Conservation (phyloP, 2,797 vertebrate genomes). For the Artibeus lituratus region DNA sequence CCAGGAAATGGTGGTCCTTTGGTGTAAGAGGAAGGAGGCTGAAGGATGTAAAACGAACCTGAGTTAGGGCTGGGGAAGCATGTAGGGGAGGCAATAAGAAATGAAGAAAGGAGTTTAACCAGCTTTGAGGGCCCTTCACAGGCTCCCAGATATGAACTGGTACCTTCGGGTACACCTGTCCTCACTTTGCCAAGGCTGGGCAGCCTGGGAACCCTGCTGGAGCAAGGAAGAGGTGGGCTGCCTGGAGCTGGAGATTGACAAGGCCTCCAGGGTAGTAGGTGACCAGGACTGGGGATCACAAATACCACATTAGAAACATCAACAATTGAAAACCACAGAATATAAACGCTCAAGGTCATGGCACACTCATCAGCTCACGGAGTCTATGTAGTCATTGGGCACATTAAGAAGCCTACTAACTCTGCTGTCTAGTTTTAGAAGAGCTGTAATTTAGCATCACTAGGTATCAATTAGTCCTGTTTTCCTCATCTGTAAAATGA, state of each 20-base stretch:
- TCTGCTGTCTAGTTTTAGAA: background rate
- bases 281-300: background rate
- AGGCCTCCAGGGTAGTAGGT: background rate
- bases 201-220: background rate
- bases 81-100: background rate
- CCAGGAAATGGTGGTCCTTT: background rate
- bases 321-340: constrained; percentile 47
- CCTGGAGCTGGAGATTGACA: background rate
- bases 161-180: rapidly evolving
- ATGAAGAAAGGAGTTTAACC: background rate
- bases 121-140: too few species aligned
- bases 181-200: rapidly evolving
- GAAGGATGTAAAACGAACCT: background rate
- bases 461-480: constrained; percentile 65
- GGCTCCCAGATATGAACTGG: background rate
- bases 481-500: constrained; percentile 71
- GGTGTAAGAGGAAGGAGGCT: background rate
- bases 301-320: background rate
- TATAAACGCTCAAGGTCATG: background rate
- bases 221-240: background rate
- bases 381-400: background rate
- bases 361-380: constrained; percentile 2
- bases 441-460: constrained; percentile 41
- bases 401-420: constrained; percentile 20
- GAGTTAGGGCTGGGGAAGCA: background rate